phyloP scores from a whole-genome alignment of 1,140 invertebrate species.

The Drosophila lini region DNA sequence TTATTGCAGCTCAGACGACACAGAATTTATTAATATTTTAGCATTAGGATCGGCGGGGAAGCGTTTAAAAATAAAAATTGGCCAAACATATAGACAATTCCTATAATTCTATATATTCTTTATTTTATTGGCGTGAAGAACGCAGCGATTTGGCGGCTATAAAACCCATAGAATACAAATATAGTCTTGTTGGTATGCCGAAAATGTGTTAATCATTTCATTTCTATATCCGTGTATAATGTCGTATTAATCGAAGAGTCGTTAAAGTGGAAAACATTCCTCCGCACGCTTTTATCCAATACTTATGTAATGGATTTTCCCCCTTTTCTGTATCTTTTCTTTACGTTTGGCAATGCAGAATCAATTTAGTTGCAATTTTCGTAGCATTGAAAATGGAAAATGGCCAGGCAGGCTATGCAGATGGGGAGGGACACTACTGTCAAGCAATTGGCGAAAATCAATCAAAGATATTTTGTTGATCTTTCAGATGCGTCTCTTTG shows the following conservation, averaged over 20 bases:
- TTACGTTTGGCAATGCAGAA: conserved; percentile 37
- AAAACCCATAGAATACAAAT: conserved; percentile 50
- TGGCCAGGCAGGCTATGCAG: conserved; percentile 5
- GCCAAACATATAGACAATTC: conserved; percentile 50
- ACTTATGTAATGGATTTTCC: conserved; percentile 61
- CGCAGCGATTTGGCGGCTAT: conserved; percentile 45
- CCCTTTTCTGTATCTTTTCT: background rate
- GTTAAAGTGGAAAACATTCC: conserved; percentile 26
- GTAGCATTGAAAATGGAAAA: conserved; percentile 30
- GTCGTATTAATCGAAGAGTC: conserved; percentile 52
- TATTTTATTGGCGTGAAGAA: conserved; percentile 60
- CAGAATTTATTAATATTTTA: conserved; percentile 77
- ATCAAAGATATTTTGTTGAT: conserved; percentile 46
- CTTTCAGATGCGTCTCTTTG: conserved; percentile 36
- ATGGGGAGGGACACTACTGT: conserved; percentile 34
- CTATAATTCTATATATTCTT: conserved; percentile 31
- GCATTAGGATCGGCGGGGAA: conserved; percentile 61
- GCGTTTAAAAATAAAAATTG: conserved; percentile 70
- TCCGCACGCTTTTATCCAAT: conserved; percentile 21
- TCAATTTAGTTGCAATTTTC: conserved; percentile 36
- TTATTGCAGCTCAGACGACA: conserved; percentile 71
- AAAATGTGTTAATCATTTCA: conserved; percentile 73
- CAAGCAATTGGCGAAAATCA: conserved; percentile 68
- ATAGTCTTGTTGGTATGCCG: conserved; percentile 58
- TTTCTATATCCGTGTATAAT: conserved; percentile 47